Evolutionary conservation across 2,888 invertebrate species (phyloP), one percentile per base, ranked within the genome.

Genomic region (Nasonovia ribisnigri): DNA sequence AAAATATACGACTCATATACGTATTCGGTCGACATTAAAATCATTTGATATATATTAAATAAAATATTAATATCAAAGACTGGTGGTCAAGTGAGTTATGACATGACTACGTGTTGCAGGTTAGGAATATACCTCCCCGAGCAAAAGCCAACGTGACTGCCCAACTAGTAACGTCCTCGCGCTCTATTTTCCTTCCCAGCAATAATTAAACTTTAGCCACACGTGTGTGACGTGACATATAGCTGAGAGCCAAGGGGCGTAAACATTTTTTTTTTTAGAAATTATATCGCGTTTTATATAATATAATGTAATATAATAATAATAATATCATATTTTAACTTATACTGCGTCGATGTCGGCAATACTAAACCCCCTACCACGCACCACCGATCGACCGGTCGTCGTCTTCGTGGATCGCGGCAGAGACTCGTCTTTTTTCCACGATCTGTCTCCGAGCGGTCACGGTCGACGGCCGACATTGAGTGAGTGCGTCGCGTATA

Each of bases 361-460:
- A 51, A 77, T 54, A 54, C 77, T 77, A 36, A 77, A 20, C 67
- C 36, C 77, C 77, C 36, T 16, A 6, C 77, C 36, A 77, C 5
- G n/a, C 16, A 67, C 13, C 29, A 6, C 43, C 43, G 87, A 10
- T 29, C 51, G n/a, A 36, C 87, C 51, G 51, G 36, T 29, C 51
- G 88, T 5, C n/a, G 88, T 51, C 36, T 48, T 36, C 46, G 29
- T 86, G 86, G 77, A 77, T 46, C 46, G 43, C 46, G 46, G 46
- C 87, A 36, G n/a, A 87, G 48, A 87, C n/a, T 43, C 48, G 67
- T 77, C 43, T 54, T 43, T 88, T 88, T 92, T 88, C 67, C 77
- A 88, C 92, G 92, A 77, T 88, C 92, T 48, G 88, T 92, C 92
- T 67, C 77, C 92, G 88, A 67, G 92, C 88, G 92, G 92, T 92